Conservation (phyloP, 2,888 invertebrate species). For the Tryphoninae sp. region DNA sequence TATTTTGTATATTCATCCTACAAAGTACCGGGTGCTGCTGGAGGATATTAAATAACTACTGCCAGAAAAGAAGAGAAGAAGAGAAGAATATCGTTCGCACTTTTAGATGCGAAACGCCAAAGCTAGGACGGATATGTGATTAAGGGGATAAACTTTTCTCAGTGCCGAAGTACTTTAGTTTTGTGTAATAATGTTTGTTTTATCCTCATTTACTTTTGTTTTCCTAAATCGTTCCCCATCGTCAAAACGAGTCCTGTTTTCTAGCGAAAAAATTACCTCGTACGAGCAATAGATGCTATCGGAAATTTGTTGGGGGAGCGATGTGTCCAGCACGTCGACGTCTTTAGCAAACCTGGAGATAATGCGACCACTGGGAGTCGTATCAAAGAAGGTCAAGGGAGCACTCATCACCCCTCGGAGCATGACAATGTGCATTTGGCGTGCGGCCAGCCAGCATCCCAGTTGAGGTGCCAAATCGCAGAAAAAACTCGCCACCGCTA, state of each 20-base stretch:
- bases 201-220: background rate
- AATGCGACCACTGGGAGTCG: constrained; percentile 82
- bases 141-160: constrained; percentile 47
- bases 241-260: constrained; percentile 44
- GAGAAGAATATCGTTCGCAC: constrained; percentile 23
- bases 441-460: constrained; percentile 87
- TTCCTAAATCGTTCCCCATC: constrained; percentile 32
- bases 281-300: constrained; percentile 88
- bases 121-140: constrained; percentile 54
- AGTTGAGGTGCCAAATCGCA: constrained; percentile 87
- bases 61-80: constrained; percentile 22
- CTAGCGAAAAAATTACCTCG: constrained; percentile 84
- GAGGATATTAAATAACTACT: constrained; percentile 8
- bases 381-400: constrained; percentile 83
- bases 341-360: constrained; percentile 89
- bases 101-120: constrained; percentile 40
- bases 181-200: constrained; percentile 10
- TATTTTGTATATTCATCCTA: constrained; percentile 14
- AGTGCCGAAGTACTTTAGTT: constrained; percentile 54
- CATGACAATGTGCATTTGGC: constrained; percentile 81
- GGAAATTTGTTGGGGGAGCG: constrained; percentile 86
- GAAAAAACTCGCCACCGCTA: constrained; percentile 87
- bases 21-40: constrained; percentile 18
- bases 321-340: constrained; percentile 87
- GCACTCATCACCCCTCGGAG: constrained; percentile 81